A percentile compares a stretch with the other conserved stretches of the same genome.
Evolutionary conservation across 2,797 vertebrate species (phyloP).

Genomic region (Periparus ater): DNA sequence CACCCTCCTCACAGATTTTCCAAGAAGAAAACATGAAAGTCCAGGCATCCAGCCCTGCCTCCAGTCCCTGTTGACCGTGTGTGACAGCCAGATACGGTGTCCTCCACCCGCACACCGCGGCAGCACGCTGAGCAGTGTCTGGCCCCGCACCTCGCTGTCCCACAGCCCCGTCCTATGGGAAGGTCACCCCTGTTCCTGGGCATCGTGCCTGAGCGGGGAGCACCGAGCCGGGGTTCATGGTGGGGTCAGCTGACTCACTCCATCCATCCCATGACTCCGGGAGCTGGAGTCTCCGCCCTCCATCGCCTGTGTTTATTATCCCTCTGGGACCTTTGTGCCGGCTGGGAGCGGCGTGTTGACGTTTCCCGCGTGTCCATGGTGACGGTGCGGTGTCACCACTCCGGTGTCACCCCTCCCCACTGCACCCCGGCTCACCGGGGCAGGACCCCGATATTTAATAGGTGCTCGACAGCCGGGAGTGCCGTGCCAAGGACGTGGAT

Average conservation of each 20-base stretch:
- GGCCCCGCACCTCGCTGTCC: rapidly evolving
- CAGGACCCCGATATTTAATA: not conserved
- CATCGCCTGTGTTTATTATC: not conserved
- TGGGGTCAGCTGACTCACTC: not conserved
- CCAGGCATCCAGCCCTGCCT: not conserved
- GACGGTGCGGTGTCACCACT: rapidly evolving
- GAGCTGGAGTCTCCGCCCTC: not conserved
- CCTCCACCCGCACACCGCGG: rapidly evolving
- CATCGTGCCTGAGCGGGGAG: not conserved
- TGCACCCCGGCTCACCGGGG: not conserved
- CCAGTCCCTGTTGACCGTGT: not conserved
- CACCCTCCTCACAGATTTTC: not conserved
- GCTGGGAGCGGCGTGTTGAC: not conserved
- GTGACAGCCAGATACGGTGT: not conserved
- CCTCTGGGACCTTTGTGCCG: not conserved
- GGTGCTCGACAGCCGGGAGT: rapidly evolving
- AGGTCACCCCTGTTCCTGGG: not conserved
- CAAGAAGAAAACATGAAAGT: not conserved
- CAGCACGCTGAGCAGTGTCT: not conserved
- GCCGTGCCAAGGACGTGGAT: rapidly evolving
- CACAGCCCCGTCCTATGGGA: not conserved
- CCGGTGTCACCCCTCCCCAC: not conserved
- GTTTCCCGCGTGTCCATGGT: not conserved
- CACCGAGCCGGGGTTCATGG: not conserved
- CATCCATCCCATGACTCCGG: rapidly evolving